Conservation (phyloP, 2,113 vertebrate species). For the Rousettus leschenaultii region DNA sequence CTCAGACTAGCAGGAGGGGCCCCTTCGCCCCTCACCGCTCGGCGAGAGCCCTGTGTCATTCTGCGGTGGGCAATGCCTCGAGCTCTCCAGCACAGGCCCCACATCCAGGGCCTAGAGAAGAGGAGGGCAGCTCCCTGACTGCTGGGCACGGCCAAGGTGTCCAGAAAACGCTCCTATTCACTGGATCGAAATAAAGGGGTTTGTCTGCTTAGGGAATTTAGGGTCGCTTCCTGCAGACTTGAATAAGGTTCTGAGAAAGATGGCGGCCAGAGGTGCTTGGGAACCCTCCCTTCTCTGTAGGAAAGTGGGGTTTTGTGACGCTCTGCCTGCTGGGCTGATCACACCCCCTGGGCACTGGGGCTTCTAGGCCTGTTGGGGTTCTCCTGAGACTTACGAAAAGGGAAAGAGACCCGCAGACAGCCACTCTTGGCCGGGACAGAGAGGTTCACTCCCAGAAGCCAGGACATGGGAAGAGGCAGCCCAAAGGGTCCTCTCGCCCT, state of each 20-base stretch:
- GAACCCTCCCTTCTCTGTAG: neutral
- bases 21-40: neutral
- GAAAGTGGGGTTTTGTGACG: neutral
- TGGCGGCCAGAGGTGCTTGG: neutral
- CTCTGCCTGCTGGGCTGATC: neutral
- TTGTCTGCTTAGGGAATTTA: neutral
- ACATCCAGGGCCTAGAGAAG: accelerated
- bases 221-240: neutral
- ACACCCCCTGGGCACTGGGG: neutral
- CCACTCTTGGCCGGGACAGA: neutral
- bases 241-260: neutral
- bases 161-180: neutral
- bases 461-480: neutral
- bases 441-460: neutral
- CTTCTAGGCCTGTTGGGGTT: neutral
- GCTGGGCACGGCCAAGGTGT: neutral
- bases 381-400: neutral
- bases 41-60: neutral
- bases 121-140: neutral
- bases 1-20: neutral
- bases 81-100: neutral
- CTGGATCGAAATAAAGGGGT: neutral
- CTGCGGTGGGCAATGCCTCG: neutral
- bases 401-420: neutral
- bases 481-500: neutral